Conservation (phyloP, 53 echinoderm and acorn worm genomes). For the Antedon mediterranea region DNA sequence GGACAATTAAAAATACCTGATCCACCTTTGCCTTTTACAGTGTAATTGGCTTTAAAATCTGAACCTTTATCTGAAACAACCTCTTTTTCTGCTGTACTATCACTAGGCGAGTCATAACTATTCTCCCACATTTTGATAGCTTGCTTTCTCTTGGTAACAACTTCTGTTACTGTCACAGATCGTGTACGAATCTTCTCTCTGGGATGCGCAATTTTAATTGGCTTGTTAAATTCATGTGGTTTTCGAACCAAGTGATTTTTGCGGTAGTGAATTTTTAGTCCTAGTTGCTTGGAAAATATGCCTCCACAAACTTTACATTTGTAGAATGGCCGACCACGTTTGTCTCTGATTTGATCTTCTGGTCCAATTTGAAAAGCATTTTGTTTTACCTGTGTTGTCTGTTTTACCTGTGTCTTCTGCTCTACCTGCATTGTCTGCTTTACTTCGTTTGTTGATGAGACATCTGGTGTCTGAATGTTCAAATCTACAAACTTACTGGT, state of each 20-base stretch:
- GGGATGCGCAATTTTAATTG: slow-evolving; percentile 1
- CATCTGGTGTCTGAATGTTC: slow-evolving; percentile 41
- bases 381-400: background rate
- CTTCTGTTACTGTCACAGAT: background rate
- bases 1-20: background rate
- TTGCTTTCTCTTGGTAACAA: background rate
- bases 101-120: background rate
- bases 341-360: slow-evolving; percentile 11
- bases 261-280: slow-evolving; percentile 3
- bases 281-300: slow-evolving; percentile 7
- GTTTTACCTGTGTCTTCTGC: background rate
- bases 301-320: slow-evolving; percentile 19
- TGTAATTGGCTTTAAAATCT: too few relatives aligned
- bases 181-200: slow-evolving; percentile 19
- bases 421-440: slow-evolving; percentile 1
- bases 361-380: background rate
- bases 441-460: slow-evolving; percentile 32
- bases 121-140: background rate
- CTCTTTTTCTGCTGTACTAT: too few relatives aligned
- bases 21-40: too few relatives aligned
- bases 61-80: too few relatives aligned
- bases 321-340: slow-evolving; percentile 8
- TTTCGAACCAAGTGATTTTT: slow-evolving; percentile 6
- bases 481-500: background rate
- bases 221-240: background rate